Conservation (phyloP, 1,140 invertebrate genomes). For the Listronotus oregonensis region DNA sequence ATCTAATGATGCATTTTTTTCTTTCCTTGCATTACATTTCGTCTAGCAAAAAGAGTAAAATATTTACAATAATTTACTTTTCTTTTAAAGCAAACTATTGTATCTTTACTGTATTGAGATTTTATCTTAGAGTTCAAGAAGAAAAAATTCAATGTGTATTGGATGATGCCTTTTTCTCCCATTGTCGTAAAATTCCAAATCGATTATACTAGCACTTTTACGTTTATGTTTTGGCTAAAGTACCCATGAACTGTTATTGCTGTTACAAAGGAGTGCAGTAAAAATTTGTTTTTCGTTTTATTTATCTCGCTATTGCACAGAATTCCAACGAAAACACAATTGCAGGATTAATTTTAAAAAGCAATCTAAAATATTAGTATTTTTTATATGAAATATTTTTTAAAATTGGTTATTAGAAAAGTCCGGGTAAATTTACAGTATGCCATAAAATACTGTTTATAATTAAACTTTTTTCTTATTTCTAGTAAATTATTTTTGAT, state of each 20-base stretch:
- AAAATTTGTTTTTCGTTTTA: conserved; percentile 20
- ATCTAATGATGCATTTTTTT: no score
- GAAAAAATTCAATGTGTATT: conserved; percentile 21
- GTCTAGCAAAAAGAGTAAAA: neutral
- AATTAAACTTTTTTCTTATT: no score
- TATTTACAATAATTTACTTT: neutral
- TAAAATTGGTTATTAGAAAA: no score
- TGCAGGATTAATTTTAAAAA: no score
- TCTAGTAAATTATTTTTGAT: no score
- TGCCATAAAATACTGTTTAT: no score
- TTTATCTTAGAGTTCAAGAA: conserved; percentile 4
- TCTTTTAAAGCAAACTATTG: neutral
- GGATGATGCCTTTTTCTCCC: conserved; percentile 13
- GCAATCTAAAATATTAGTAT: no score
- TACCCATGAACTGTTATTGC: conserved; percentile 12
- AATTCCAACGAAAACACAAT: no score
- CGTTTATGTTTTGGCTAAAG: conserved; percentile 17
- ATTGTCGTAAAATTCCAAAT: conserved; percentile 27
- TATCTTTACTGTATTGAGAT: conserved; percentile 17
- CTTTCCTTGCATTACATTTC: no score
- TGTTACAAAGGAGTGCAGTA: conserved; percentile 12
- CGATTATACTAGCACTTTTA: conserved; percentile 29
- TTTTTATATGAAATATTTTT: no score
- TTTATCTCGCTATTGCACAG: conserved; percentile 2
- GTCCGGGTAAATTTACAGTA: no score